Evolutionary conservation across 2,797 vertebrate genomes (phyloP).

Genomic region (Sciurus carolinensis): DNA sequence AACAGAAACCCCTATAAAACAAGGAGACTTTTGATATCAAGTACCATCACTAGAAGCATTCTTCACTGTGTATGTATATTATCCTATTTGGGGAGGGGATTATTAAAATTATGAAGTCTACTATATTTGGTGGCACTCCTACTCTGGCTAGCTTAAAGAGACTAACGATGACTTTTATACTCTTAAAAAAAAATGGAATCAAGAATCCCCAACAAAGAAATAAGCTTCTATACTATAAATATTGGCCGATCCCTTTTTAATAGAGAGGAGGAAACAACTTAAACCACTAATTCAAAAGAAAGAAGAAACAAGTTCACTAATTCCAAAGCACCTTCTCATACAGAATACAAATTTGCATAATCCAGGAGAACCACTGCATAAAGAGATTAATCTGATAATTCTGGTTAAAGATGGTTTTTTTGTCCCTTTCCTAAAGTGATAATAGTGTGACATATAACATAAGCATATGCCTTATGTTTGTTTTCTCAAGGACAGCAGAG

Average conservation of each 20-base stretch:
- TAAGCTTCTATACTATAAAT: not conserved
- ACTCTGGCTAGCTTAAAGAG: not conserved
- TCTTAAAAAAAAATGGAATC: not conserved
- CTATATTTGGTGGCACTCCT: not conserved
- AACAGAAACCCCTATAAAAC: not conserved
- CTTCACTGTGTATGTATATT: not conserved
- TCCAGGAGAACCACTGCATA: not conserved
- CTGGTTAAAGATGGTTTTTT: not conserved
- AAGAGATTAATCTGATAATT: not conserved
- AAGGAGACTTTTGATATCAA: not conserved
- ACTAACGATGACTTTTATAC: not conserved
- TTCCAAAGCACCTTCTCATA: not conserved
- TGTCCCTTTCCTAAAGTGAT: too few species aligned
- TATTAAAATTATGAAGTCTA: not conserved
- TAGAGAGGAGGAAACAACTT: too few species aligned
- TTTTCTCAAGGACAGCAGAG: not conserved
- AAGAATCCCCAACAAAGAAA: not conserved
- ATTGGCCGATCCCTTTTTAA: not conserved
- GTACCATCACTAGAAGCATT: not conserved
- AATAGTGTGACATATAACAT: not conserved
- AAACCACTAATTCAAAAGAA: not conserved
- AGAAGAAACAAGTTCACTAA: not conserved
- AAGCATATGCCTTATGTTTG: not conserved
- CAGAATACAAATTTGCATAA: not conserved
- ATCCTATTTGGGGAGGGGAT: not conserved